Percentiles rank a stretch among this genome's conserved stretches.
Conservation (phyloP, 2,113 vertebrate genomes). For the Sarotherodon lohbergeri region DNA sequence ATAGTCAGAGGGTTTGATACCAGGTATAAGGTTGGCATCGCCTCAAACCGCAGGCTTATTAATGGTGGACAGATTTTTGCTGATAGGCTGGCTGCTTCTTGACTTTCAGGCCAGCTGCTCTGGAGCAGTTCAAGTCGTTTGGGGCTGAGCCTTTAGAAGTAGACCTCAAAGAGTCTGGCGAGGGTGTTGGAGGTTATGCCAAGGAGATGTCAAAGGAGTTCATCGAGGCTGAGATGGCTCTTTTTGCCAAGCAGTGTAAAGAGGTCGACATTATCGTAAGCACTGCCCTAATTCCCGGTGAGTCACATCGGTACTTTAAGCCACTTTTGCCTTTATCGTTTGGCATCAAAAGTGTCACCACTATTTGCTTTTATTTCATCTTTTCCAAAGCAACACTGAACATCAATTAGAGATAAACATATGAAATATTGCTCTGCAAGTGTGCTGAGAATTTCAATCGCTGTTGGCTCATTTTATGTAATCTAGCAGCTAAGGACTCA, state of each 20-base stretch:
- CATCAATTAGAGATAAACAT: background rate
- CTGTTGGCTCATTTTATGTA: background rate
- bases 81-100: background rate
- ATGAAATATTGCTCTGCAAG: background rate
- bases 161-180: conserved; percentile 66
- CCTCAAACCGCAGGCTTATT: background rate
- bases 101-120: conserved; percentile 61
- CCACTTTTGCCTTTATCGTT: background rate
- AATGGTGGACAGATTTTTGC: background rate
- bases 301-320: background rate
- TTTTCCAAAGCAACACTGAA: background rate
- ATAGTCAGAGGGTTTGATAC: conserved; percentile 79
- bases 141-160: conserved; percentile 73
- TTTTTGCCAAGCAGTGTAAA: conserved; percentile 73
- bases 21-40: conserved; percentile 44
- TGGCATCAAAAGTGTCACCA: background rate
- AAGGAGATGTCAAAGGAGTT: conserved; percentile 78
- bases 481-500: background rate
- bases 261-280: conserved; percentile 70
- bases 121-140: conserved; percentile 78
- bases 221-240: conserved; percentile 72
- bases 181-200: conserved; percentile 71
- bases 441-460: background rate
- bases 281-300: conserved; percentile 76
- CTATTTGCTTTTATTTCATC: background rate